Evolutionary conservation across 2,113 vertebrate species (phyloP).

Genomic region (Petaurus breviceps): DNA sequence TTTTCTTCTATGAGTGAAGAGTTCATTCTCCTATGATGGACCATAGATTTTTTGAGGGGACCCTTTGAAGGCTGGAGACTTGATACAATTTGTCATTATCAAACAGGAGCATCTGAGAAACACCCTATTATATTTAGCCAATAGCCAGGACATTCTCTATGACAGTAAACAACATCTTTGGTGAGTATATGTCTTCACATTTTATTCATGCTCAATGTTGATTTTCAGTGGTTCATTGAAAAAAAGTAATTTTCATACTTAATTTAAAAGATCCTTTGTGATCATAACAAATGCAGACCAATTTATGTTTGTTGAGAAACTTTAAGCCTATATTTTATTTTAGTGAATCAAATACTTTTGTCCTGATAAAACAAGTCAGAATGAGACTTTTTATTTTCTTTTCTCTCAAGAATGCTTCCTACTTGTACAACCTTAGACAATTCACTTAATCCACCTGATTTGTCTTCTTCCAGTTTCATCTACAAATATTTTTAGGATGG

Average conservation of each 20-base stretch:
- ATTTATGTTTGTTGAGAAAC: background rate
- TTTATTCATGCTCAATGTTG: background rate
- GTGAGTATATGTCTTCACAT: background rate
- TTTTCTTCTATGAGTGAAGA: background rate
- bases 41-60: background rate
- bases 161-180: background rate
- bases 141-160: background rate
- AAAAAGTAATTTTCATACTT: background rate
- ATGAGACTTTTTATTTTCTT: no score
- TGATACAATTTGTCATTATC: background rate
- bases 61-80: background rate
- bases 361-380: no score
- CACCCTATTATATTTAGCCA: background rate
- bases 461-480: background rate
- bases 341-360: no score
- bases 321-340: background rate
- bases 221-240: background rate
- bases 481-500: background rate
- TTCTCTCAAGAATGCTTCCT: no score
- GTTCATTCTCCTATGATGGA: background rate
- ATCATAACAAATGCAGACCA: no score
- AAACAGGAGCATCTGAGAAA: background rate
- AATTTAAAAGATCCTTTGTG: no score
- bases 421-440: no score
- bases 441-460: no score